Percentiles rank a stretch among this genome's conserved stretches.
These are phyloP conservation scores for fruit fly (Drosophila melanogaster) DNA, from an alignment of 1,140 invertebrate species.

Conservation along the genomic window DNA sequence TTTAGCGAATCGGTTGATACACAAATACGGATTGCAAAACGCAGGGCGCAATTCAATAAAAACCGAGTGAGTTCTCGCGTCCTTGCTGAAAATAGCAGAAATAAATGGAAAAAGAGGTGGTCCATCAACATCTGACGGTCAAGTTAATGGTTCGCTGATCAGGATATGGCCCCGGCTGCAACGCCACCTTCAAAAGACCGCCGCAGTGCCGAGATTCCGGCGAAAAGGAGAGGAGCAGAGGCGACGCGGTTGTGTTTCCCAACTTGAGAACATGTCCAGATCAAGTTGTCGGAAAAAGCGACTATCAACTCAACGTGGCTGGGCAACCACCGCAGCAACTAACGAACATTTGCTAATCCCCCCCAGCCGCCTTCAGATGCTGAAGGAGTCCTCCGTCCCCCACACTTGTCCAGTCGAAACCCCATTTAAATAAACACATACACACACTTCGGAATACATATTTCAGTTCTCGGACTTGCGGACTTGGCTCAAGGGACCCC, in stretches of 20 bases:
- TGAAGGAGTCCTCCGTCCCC: neutral
- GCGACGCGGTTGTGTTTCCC: slow-evolving; percentile 47
- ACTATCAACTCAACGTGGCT: slow-evolving; percentile 56
- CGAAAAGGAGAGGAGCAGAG: neutral
- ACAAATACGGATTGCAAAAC: slow-evolving; percentile 12
- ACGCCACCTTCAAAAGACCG: slow-evolving; percentile 16
- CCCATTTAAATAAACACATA: slow-evolving; percentile 29
- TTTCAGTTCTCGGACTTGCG: slow-evolving; percentile 41
- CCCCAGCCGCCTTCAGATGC: neutral
- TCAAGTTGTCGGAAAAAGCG: slow-evolving; percentile 77
- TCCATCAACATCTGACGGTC: slow-evolving; percentile 63
- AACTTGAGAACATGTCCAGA: slow-evolving; percentile 77
- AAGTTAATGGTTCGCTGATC: slow-evolving; percentile 69
- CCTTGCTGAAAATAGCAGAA: slow-evolving; percentile 6
- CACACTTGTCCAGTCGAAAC: slow-evolving; percentile 1
- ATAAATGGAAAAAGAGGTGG: slow-evolving; percentile 14
- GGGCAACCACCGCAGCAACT: slow-evolving; percentile 49
- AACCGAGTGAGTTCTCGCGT: slow-evolving; percentile 30
- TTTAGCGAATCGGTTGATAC: slow-evolving; percentile 19
- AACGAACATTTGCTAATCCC: slow-evolving; percentile 52
- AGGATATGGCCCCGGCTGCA: slow-evolving; percentile 7
- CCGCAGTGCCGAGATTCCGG: slow-evolving; percentile 18
- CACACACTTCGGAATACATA: slow-evolving; percentile 41
- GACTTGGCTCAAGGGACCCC: slow-evolving; percentile 46
- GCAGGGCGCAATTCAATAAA: slow-evolving; percentile 54